Conservation (phyloP, 2,113 vertebrate species). For the Apaloderma vittatum region DNA sequence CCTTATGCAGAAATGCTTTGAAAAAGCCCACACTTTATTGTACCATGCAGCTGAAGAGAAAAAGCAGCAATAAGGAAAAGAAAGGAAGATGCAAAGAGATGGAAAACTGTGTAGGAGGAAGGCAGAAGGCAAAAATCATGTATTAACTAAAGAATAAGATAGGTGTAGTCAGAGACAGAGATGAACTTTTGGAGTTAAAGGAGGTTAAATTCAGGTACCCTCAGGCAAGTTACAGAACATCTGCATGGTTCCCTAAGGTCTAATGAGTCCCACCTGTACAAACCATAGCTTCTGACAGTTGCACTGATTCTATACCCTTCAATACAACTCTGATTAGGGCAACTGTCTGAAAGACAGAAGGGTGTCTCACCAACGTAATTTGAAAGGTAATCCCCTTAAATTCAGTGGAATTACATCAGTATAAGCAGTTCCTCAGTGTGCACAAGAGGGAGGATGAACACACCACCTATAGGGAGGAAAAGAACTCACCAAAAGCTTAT, state of each 20-base stretch:
- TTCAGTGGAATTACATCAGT: not conserved
- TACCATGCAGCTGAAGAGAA: not conserved
- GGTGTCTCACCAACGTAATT: not conserved
- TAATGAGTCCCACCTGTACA: not conserved
- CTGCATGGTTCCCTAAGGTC: not conserved
- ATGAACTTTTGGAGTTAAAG: not conserved
- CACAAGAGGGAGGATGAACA: not conserved
- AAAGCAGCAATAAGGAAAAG: not conserved
- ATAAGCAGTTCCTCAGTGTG: not conserved
- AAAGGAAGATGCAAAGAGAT: not conserved
- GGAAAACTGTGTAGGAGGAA: not conserved
- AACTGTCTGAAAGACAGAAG: not conserved
- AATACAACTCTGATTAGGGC: not conserved
- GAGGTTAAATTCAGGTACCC: not conserved
- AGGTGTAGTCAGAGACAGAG: not conserved
- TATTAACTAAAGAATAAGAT: constrained; percentile 1
- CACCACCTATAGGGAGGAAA: not conserved
- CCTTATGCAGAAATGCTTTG: not conserved
- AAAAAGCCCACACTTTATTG: not conserved
- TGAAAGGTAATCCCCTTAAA: not conserved
- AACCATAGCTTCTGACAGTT: not conserved
- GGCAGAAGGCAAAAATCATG: not conserved
- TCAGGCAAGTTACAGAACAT: not conserved
- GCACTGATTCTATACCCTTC: not conserved
- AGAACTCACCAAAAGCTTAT: not conserved